Percentiles rank a stretch among this genome's conserved stretches.
phyloP scores from a whole-genome alignment of 2,797 vertebrate species.

The Brachyrhaphis roseni region DNA sequence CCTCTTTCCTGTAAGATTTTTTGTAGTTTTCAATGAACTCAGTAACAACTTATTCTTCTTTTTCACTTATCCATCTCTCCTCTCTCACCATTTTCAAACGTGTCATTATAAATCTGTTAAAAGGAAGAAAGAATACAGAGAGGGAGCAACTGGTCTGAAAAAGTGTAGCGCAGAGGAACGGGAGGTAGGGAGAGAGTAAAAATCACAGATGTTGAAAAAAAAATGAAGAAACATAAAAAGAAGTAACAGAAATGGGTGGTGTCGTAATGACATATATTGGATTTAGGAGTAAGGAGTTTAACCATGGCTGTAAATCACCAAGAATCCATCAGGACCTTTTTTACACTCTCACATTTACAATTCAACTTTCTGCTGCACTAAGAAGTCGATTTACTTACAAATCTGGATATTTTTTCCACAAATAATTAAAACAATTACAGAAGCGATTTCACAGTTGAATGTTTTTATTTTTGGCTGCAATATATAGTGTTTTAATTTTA shows the following conservation, averaged over 20 bases:
- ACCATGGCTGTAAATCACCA: background rate
- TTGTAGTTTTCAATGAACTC: conserved; percentile 43
- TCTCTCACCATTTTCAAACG: conserved; percentile 46
- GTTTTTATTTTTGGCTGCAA: background rate
- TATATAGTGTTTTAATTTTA: background rate
- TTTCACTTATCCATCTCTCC: conserved; percentile 25
- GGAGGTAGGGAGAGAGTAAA: conserved; percentile 19
- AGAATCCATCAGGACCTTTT: background rate
- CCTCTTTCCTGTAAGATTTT: conserved; percentile 12
- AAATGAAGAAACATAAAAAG: conserved; percentile 28
- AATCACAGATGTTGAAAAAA: background rate
- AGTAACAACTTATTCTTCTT: conserved; percentile 22
- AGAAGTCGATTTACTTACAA: background rate
- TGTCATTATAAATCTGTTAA: conserved; percentile 61
- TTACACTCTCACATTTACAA: background rate
- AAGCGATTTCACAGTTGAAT: background rate
- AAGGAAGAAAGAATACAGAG: conserved; percentile 32
- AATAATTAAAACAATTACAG: background rate
- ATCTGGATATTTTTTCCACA: background rate
- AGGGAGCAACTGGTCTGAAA: conserved; percentile 28
- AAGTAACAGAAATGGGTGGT: conserved; percentile 39
- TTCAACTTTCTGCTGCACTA: background rate
- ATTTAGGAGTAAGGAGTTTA: conserved; percentile 41
- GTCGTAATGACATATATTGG: conserved; percentile 27
- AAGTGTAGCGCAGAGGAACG: conserved; percentile 21